phyloP scores from a whole-genome alignment of 2,888 invertebrate species.

The Eumerus sabulonum region DNA sequence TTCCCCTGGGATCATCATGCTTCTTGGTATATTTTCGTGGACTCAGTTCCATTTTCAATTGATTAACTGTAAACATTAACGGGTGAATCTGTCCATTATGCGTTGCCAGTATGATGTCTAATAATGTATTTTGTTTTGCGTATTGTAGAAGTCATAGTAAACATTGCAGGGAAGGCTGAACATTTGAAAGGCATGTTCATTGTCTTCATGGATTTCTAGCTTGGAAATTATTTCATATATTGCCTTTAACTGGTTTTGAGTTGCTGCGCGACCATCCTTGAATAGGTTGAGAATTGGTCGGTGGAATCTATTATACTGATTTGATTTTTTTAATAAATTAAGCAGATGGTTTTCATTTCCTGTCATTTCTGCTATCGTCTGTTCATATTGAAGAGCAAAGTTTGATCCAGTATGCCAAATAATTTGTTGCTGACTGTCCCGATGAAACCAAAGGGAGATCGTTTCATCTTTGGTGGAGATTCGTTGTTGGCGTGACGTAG shows the following conservation, averaged over 20 bases:
- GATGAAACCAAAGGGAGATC: conserved; percentile 7
- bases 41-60: conserved; percentile 7
- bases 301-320: too few relatives aligned
- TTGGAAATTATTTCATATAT: too few relatives aligned
- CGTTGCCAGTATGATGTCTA: not conserved
- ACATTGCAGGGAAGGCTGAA: not conserved
- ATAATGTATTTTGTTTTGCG: conserved; percentile 4
- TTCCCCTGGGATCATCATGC: conserved; percentile 14
- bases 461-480: too few relatives aligned
- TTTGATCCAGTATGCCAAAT: conserved; percentile 9
- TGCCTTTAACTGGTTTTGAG: too few relatives aligned
- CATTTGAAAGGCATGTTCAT: too few relatives aligned
- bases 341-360: not conserved
- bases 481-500: conserved; percentile 5
- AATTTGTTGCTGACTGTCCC: conserved; percentile 12
- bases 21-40: conserved; percentile 5
- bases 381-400: conserved; percentile 11
- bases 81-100: too few relatives aligned
- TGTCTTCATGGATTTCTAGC: too few relatives aligned
- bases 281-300: too few relatives aligned
- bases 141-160: conserved; percentile 8
- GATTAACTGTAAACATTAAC: conserved; percentile 6
- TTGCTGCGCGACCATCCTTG: too few relatives aligned
- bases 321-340: too few relatives aligned
- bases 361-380: conserved; percentile 4